Conservation (phyloP, 2,797 vertebrate genomes). For the Falco columbarius region DNA sequence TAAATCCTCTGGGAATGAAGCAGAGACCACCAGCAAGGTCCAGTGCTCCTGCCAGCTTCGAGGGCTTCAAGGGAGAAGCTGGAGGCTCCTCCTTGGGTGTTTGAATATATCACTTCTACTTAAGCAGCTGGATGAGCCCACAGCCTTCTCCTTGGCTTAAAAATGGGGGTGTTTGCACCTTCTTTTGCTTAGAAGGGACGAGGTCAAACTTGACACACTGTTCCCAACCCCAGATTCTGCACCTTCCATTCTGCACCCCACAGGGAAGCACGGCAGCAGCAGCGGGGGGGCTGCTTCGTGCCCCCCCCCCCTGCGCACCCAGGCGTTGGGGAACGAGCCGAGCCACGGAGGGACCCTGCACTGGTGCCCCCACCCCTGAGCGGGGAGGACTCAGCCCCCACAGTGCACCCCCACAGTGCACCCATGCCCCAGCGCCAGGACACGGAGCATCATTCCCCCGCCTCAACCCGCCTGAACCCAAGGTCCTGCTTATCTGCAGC, state of each 20-base stretch:
- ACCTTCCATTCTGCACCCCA: background rate
- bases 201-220: fast-evolving
- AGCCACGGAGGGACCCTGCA: background rate
- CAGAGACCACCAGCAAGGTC: background rate
- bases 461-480: background rate
- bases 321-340: background rate
- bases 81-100: background rate
- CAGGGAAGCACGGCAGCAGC: fast-evolving
- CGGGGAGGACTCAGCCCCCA: fast-evolving
- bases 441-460: background rate
- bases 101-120: background rate
- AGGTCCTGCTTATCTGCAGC: constrained; percentile 34
- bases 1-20: background rate
- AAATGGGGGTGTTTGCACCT: fast-evolving
- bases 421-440: fast-evolving
- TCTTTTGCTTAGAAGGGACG: fast-evolving
- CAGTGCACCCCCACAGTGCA: background rate
- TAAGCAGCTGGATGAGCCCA: background rate
- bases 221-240: background rate
- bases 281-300: background rate
- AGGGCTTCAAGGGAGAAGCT: background rate
- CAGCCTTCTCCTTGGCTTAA: background rate
- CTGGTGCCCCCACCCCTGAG: background rate
- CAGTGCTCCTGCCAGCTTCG: background rate
- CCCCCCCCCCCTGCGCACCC: background rate